phyloP scores from a whole-genome alignment of 2,113 vertebrate genomes.

The Lophura nycthemera region DNA sequence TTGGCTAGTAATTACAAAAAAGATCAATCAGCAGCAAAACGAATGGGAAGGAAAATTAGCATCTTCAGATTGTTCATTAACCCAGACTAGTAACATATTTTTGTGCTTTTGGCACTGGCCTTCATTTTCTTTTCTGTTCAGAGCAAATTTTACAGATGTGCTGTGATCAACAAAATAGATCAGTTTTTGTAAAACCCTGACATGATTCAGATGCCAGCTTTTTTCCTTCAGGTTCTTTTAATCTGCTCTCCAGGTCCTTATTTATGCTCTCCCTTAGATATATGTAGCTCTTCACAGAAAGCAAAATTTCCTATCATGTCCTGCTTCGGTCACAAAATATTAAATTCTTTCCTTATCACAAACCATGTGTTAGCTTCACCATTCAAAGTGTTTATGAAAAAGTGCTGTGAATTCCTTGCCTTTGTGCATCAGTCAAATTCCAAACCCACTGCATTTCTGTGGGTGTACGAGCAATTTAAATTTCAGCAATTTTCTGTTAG shows the following conservation, averaged over 20 bases:
- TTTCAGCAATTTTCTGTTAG: slow-evolving; percentile 46
- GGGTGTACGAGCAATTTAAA: slow-evolving; percentile 62
- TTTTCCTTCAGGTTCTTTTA: slow-evolving; percentile 41
- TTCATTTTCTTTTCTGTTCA: neutral
- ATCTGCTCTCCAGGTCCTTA: slow-evolving; percentile 40
- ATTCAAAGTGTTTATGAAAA: slow-evolving; percentile 61
- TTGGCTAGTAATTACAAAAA: slow-evolving; percentile 2
- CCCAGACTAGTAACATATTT: neutral
- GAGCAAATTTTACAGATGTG: slow-evolving; percentile 11
- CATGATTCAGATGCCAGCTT: slow-evolving; percentile 34
- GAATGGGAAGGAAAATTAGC: slow-evolving; percentile 8
- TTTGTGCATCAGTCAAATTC: slow-evolving; percentile 51
- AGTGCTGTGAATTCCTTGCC: slow-evolving; percentile 52
- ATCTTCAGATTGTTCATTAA: slow-evolving; percentile 26
- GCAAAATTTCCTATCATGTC: slow-evolving; percentile 42
- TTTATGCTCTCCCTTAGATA: slow-evolving; percentile 25
- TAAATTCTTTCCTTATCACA: slow-evolving; percentile 49
- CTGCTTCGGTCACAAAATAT: slow-evolving; percentile 31
- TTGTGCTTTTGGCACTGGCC: neutral
- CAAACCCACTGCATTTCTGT: slow-evolving; percentile 60
- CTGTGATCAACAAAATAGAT: slow-evolving; percentile 8
- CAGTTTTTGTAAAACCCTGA: slow-evolving; percentile 13
- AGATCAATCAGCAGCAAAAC: neutral
- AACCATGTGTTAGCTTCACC: slow-evolving; percentile 13
- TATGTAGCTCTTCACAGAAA: slow-evolving; percentile 27